Conservation (phyloP, 2,797 vertebrate species). For the Scomberomorus guttatus region DNA sequence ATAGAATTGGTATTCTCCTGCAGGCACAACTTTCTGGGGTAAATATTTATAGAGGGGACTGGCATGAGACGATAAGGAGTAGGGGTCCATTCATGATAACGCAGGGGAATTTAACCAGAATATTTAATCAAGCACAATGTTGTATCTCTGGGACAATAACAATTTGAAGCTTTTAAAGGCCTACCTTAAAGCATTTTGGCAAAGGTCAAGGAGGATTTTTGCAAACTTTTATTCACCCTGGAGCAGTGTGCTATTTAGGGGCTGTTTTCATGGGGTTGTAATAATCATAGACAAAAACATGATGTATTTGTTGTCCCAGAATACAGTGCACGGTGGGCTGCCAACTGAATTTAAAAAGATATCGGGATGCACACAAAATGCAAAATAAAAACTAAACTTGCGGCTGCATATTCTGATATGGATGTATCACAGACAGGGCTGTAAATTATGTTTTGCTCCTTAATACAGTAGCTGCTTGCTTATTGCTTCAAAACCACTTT, state of each 20-base stretch:
- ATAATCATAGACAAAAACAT: conserved; percentile 65
- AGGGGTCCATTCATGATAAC: conserved; percentile 82
- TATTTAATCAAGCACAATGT: conserved; percentile 81
- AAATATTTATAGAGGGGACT: conserved; percentile 87
- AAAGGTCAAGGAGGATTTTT: conserved; percentile 76
- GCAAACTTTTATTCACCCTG: conserved; percentile 61
- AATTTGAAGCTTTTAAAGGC: conserved; percentile 65
- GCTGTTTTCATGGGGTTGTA: conserved; percentile 46
- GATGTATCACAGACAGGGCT: conserved; percentile 41
- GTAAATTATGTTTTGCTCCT: conserved; percentile 36
- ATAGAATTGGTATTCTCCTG: conserved; percentile 83
- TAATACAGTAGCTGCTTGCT: conserved; percentile 1
- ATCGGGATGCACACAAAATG: conserved; percentile 57
- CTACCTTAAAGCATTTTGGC: conserved; percentile 68
- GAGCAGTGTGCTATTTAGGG: conserved; percentile 48
- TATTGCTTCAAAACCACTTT: conserved; percentile 24
- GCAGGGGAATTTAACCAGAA: conserved; percentile 79
- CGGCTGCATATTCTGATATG: conserved; percentile 67
- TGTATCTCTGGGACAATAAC: conserved; percentile 76
- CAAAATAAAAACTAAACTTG: conserved; percentile 56
- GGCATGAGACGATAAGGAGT: conserved; percentile 83
- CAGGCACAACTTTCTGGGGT: conserved; percentile 71
- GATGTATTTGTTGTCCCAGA: conserved; percentile 57
- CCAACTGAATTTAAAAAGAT: conserved; percentile 59
- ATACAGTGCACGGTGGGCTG: conserved; percentile 47